Conservation (phyloP, 2,113 vertebrate species). For the Struthio camelus region DNA sequence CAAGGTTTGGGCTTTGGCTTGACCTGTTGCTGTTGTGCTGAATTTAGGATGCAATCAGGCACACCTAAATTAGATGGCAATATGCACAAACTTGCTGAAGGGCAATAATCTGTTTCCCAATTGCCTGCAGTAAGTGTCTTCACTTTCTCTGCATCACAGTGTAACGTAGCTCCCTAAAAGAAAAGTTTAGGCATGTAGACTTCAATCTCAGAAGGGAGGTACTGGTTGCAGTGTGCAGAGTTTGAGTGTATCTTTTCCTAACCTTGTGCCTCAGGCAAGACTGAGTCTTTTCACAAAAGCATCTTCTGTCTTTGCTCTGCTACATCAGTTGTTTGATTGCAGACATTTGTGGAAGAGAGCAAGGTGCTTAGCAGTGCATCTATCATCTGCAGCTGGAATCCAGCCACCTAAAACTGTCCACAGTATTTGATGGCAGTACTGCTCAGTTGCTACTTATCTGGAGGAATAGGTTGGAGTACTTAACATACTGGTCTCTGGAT, state of each 20-base stretch:
- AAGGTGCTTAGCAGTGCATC: not conserved
- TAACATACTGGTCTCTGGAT: not conserved
- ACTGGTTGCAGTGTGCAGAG: not conserved
- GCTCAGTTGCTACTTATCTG: not conserved
- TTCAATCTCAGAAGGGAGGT: not conserved
- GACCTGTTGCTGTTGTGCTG: not conserved
- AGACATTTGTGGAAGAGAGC: not conserved
- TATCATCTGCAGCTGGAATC: not conserved
- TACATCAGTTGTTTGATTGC: not conserved
- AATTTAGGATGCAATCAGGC: not conserved
- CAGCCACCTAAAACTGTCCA: not conserved
- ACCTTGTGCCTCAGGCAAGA: not conserved
- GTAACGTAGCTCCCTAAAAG: not conserved
- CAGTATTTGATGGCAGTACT: not conserved
- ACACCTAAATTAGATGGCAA: not conserved
- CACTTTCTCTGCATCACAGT: not conserved
- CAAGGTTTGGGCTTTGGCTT: not conserved
- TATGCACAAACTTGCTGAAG: not conserved
- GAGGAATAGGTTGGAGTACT: not conserved
- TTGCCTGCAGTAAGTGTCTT: not conserved
- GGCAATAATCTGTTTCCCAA: not conserved
- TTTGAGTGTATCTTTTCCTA: not conserved
- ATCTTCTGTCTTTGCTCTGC: not conserved
- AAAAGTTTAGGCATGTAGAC: not conserved
- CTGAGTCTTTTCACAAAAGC: not conserved